Conservation (phyloP, 2,113 vertebrate genomes). For the Balaeniceps rex region DNA sequence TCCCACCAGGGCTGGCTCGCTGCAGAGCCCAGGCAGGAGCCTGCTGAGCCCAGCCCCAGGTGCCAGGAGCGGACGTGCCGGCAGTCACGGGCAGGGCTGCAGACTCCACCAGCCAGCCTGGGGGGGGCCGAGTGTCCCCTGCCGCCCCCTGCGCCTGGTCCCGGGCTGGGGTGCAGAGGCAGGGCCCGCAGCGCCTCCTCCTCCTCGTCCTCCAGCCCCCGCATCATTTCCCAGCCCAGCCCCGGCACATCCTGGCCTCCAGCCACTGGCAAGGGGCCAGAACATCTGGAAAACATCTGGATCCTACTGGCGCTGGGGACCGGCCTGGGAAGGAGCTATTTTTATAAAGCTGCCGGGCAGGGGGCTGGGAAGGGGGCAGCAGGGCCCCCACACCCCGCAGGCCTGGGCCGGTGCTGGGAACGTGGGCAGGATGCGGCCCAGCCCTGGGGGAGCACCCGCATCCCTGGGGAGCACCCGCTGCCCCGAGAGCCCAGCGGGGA, state of each 20-base stretch:
- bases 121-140: not conserved
- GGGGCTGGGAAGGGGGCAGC: not conserved
- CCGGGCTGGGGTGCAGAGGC: not conserved
- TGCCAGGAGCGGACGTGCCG: fast-evolving
- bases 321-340: conserved; percentile 75
- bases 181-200: fast-evolving
- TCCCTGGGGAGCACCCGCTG: not conserved
- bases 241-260: conserved; percentile 4
- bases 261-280: not conserved
- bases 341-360: not conserved
- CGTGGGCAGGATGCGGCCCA: not conserved
- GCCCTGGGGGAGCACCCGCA: not conserved
- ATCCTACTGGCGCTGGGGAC: conserved; percentile 42
- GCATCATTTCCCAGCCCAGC: not conserved
- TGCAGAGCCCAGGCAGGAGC: not conserved
- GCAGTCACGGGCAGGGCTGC: not conserved
- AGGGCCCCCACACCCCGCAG: not conserved
- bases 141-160: not conserved
- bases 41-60: not conserved
- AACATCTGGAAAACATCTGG: conserved; percentile 83
- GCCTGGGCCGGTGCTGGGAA: not conserved
- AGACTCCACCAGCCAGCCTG: not conserved
- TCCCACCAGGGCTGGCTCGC: not conserved
- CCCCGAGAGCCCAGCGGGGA: not conserved
- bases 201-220: not conserved